These are phyloP conservation scores for Drosophila melanica DNA, from an alignment of 1,140 invertebrate genomes.

Conservation along the genomic window DNA sequence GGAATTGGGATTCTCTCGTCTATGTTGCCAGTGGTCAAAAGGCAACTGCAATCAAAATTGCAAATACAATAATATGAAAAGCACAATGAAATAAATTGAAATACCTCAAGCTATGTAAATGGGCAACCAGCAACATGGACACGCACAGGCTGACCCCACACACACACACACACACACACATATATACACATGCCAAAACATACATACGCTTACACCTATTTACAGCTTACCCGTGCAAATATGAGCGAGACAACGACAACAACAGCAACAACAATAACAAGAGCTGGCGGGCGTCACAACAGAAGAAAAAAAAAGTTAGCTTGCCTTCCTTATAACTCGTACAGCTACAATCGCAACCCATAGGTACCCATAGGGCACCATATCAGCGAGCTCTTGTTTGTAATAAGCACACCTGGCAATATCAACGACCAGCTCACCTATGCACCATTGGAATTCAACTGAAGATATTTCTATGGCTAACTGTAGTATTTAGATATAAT, in stretches of 20 bases:
- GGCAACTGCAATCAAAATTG: slow-evolving; percentile 81
- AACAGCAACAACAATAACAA: slow-evolving; percentile 15
- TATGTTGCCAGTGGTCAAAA: slow-evolving; percentile 50
- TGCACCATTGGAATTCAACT: background rate
- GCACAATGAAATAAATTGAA: slow-evolving; percentile 82
- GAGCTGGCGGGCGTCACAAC: slow-evolving; percentile 24
- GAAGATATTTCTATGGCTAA: background rate
- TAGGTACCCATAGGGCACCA: slow-evolving; percentile 16
- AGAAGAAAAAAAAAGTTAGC: slow-evolving; percentile 38
- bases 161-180: slow-evolving; percentile 43
- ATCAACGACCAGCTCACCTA: slow-evolving; percentile 10
- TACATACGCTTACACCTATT: slow-evolving; percentile 20
- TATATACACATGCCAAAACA: slow-evolving; percentile 13
- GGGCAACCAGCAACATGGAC: slow-evolving; percentile 34
- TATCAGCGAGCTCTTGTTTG: slow-evolving; percentile 34
- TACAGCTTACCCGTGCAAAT: slow-evolving; percentile 23
- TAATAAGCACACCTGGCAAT: slow-evolving; percentile 10
- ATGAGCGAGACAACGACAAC: slow-evolving; percentile 36
- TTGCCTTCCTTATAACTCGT: slow-evolving; percentile 21
- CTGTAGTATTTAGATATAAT: no score
- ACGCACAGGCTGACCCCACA: slow-evolving; percentile 44
- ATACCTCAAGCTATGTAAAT: slow-evolving; percentile 80
- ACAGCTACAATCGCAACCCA: slow-evolving; percentile 19
- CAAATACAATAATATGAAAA: slow-evolving; percentile 82
- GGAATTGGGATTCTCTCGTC: slow-evolving; percentile 35